Conservation (phyloP, 2,113 vertebrate genomes). For the Petaurus breviceps region DNA sequence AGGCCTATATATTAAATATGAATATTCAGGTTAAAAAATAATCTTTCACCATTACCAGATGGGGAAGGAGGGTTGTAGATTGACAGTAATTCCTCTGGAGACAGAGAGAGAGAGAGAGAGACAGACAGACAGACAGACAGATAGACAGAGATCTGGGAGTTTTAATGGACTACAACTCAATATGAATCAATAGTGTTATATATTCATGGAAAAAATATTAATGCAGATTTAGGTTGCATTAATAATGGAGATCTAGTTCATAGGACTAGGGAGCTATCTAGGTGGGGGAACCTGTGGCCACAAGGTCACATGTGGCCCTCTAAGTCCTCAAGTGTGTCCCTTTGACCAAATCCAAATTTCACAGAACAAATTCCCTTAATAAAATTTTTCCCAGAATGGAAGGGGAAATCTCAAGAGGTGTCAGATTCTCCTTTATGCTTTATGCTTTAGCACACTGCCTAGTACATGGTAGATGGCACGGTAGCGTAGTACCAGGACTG, state of each 20-base stretch:
- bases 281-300: no score
- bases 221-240: not conserved
- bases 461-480: not conserved
- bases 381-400: not conserved
- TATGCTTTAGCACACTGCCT: not conserved
- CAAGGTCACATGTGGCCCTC: no score
- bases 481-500: not conserved
- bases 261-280: not conserved
- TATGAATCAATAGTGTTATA: not conserved
- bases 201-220: not conserved
- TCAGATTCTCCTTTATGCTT: not conserved
- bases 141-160: not conserved
- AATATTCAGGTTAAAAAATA: not conserved
- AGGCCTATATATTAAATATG: not conserved
- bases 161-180: not conserved
- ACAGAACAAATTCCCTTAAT: no score
- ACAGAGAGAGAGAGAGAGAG: not conserved
- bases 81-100: not conserved
- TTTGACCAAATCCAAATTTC: no score
- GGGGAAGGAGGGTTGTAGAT: not conserved
- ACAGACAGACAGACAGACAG: not conserved
- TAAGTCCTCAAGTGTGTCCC: no score
- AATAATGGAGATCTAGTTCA: not conserved
- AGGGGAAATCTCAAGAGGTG: not conserved
- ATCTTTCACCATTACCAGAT: not conserved